Evolutionary conservation across 2,888 invertebrate species (phyloP).

Genomic region (Acrobeloides nanus): DNA sequence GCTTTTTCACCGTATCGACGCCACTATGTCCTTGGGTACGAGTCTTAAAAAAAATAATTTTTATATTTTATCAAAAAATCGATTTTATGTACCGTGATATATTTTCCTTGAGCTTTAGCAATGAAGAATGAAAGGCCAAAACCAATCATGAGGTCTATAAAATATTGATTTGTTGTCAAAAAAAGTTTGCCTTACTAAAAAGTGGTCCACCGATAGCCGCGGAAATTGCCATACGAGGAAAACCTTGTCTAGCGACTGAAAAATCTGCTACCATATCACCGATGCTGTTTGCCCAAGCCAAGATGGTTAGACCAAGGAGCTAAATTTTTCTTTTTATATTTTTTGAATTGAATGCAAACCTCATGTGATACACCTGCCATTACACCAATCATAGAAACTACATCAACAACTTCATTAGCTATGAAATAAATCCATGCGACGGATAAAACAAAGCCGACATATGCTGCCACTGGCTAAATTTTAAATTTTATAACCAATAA

Average conservation of each 20-base stretch:
- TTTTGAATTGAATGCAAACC: constrained; percentile 2
- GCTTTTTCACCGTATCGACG: constrained; percentile 7
- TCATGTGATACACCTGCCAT: constrained; percentile 54
- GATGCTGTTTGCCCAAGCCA: constrained; percentile 66
- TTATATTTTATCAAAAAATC: too few species aligned
- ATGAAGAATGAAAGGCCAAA: constrained; percentile 36
- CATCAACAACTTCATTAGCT: constrained; percentile 63
- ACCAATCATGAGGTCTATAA: constrained; percentile 32
- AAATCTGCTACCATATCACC: constrained; percentile 63
- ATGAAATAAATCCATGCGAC: constrained; percentile 63
- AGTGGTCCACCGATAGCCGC: constrained; percentile 67
- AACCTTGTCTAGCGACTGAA: constrained; percentile 63
- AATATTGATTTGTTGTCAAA: not conserved
- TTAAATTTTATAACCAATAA: not conserved
- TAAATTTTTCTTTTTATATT: constrained; percentile 12
- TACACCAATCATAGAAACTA: constrained; percentile 62
- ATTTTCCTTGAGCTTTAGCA: constrained; percentile 26
- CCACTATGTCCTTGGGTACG: not conserved
- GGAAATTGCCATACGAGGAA: constrained; percentile 64
- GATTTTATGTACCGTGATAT: constrained; percentile 22
- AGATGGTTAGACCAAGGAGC: constrained; percentile 63
- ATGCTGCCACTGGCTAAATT: constrained; percentile 41
- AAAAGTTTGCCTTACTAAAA: constrained; percentile 58
- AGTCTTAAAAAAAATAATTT: not conserved
- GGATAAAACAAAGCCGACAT: constrained; percentile 61